Evolutionary conservation across 2,797 vertebrate genomes (phyloP).

Genomic region (Cossypha heuglini): DNA sequence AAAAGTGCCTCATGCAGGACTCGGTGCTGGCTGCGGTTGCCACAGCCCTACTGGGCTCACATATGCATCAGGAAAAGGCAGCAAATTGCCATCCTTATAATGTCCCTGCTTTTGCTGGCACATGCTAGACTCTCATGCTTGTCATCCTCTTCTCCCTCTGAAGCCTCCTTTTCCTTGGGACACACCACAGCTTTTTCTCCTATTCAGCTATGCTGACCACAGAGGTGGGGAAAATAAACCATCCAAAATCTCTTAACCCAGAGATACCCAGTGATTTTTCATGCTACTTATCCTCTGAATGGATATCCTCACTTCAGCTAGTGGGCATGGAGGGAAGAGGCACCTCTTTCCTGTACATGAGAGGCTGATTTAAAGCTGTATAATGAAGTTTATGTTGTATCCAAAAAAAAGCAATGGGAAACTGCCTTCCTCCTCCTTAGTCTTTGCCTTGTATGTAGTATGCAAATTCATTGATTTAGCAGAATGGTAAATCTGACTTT

Average conservation of each 20-base stretch:
- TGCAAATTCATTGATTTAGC: not conserved
- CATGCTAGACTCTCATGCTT: not conserved
- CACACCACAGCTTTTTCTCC: not conserved
- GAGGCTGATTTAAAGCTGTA: not conserved
- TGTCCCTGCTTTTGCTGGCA: not conserved
- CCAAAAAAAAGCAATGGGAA: not conserved
- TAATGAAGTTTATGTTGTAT: not conserved
- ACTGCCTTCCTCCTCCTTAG: not conserved
- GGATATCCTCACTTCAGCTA: not conserved
- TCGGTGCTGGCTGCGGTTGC: rapidly evolving
- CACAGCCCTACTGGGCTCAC: not conserved
- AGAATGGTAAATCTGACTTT: not conserved
- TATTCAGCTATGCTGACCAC: not conserved
- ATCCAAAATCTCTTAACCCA: not conserved
- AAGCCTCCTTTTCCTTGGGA: not conserved
- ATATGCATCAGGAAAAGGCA: not conserved
- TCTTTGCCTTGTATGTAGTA: not conserved
- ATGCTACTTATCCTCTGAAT: not conserved
- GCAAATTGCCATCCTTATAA: rapidly evolving
- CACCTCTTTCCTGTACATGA: not conserved
- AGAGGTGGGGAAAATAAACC: not conserved
- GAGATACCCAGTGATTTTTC: not conserved
- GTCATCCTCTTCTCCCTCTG: not conserved
- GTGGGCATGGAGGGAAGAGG: not conserved
- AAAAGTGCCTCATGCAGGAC: rapidly evolving